A percentile compares a stretch with the other conserved stretches of the same genome.
phyloP scores from a whole-genome alignment of 2,888 invertebrate species.

The Oscheius sp. region DNA sequence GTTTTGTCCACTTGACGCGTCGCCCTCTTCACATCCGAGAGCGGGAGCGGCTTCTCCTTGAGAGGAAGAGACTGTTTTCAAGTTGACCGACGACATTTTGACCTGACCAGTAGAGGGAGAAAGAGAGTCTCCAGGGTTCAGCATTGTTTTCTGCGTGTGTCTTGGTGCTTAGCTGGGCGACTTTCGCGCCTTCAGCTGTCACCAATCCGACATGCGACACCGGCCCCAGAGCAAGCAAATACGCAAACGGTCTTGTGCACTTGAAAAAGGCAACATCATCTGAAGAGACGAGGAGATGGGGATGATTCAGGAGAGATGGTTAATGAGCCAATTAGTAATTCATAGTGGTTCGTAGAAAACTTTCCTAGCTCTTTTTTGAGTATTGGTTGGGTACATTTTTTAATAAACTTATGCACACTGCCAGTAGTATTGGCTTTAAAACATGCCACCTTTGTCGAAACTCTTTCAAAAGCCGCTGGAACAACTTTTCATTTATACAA shows the following conservation, averaged over 20 bases:
- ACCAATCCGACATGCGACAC: slow-evolving; percentile 37
- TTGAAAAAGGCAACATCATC: slow-evolving; percentile 16
- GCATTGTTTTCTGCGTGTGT: slow-evolving; percentile 33
- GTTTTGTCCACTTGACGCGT: slow-evolving; percentile 36
- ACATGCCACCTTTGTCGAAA: too few species aligned
- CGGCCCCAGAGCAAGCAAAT: slow-evolving; percentile 19
- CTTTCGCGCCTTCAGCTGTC: slow-evolving; percentile 36
- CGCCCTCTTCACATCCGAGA: slow-evolving; percentile 32
- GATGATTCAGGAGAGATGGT: neutral
- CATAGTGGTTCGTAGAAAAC: neutral
- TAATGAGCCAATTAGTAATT: neutral
- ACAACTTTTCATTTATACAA: too few species aligned
- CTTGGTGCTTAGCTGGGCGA: slow-evolving; percentile 18
- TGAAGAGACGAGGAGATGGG: too few species aligned
- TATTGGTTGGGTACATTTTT: too few species aligned
- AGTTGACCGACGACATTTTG: neutral
- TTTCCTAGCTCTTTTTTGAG: too few species aligned
- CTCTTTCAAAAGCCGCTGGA: too few species aligned
- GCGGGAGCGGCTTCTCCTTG: slow-evolving; percentile 23
- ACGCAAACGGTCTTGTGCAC: slow-evolving; percentile 24
- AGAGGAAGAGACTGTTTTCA: neutral
- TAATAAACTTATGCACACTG: too few species aligned
- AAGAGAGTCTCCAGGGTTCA: neutral
- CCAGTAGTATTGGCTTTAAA: too few species aligned
- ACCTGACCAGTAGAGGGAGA: neutral